Base-by-base conservation (phyloP, 2,113 vertebrate genomes). In the Alces alces region DNA sequence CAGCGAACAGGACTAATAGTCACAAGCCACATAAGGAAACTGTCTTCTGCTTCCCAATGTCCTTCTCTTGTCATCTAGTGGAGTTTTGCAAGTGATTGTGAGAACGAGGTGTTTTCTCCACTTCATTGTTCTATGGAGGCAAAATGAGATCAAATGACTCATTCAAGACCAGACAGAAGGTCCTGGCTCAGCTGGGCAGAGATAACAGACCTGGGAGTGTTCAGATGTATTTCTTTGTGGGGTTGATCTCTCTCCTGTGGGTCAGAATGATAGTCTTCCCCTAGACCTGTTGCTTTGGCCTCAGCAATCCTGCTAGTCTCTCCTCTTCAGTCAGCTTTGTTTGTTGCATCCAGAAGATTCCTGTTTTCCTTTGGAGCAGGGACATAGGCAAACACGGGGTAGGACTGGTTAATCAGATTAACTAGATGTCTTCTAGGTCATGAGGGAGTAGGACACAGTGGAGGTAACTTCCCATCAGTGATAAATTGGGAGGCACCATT, bases 291-390 rank as follows among this genome's bases (percentile, higher is more conserved):
- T 23, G 21, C 25, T 16, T 36, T 61, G 57, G 28, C 11, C 39
- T 78, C 60, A 7, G 0, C 19, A 0, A 21, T 17, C 28, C 16
- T 30, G 7, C 5, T 16, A 2, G 0, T 54, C 66, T 30, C 36
- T 21, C 21, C 16, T 39, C 7, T 14, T 21, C 23, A 28, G 23
- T 55, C 47, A 19, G 17, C 50, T 11, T 84, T 54, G 10, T 5
- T 5, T 5, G 2, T n/a, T 17, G 8, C 6, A 7, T 55, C 86
- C 43, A 2, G 61, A 30, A 58, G 47, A 17, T 19, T 78, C 57
- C 16, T 36, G 27, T 64, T 91, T 55, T 28, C 21, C 57, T 95
- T 10, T 92, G 55, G 39, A 94, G n/a, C 15, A 83, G 76, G 36
- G 16, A 85, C 47, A 25, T 16, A 50, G 39, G 80, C 36, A 92